Conservation (phyloP, 1,140 invertebrate genomes). For the Saccostrea echinata region DNA sequence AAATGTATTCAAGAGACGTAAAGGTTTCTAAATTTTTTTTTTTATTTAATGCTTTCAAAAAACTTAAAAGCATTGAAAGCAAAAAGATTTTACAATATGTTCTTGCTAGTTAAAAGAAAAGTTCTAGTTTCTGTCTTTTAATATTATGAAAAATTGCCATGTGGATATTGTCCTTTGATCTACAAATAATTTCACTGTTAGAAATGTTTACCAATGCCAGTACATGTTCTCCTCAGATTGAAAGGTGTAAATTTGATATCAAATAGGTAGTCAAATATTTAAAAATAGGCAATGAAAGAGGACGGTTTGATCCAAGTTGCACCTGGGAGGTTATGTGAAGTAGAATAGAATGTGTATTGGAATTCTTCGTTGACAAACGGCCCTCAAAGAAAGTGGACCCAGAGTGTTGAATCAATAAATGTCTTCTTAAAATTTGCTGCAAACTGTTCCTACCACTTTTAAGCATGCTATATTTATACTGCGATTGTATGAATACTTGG, state of each 20-base stretch:
- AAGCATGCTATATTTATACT: too few species aligned
- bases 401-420: background rate
- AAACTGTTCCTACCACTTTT: too few species aligned
- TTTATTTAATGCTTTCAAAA: background rate
- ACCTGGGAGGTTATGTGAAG: constrained; percentile 21
- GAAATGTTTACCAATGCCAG: constrained; percentile 8
- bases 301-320: background rate
- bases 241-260: constrained; percentile 29
- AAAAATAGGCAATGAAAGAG: background rate
- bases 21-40: background rate
- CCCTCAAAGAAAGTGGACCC: background rate
- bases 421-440: background rate
- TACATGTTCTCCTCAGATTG: background rate
- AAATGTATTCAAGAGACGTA: background rate
- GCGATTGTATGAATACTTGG: too few species aligned
- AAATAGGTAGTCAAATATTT: constrained; percentile 34
- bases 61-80: background rate
- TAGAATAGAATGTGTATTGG: background rate
- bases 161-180: background rate
- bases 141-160: background rate
- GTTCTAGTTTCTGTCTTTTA: background rate
- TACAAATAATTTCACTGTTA: background rate
- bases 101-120: background rate
- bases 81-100: background rate
- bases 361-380: background rate